These are phyloP conservation scores for Plebejus anna DNA, from an alignment of 2,888 invertebrate genomes.

Conservation along the genomic window DNA sequence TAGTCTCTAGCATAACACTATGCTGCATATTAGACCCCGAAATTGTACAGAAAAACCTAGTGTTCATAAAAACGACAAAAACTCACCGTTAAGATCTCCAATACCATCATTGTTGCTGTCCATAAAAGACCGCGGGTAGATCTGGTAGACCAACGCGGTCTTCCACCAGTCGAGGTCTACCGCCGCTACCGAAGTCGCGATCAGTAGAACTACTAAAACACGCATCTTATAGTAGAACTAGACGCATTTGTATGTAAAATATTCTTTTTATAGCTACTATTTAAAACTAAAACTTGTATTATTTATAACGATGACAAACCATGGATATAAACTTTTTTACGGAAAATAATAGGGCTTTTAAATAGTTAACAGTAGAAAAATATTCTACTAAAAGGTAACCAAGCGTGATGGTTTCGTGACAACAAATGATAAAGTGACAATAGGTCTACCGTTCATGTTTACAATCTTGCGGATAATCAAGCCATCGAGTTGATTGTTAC, in stretches of 20 bases:
- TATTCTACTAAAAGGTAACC: not conserved
- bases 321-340: no score
- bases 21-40: no score
- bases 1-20: no score
- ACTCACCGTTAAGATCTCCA: slow-evolving; percentile 86
- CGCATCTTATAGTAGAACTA: slow-evolving; percentile 32
- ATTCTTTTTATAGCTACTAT: not conserved
- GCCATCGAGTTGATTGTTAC: not conserved
- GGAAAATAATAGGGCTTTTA: no score
- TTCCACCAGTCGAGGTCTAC: slow-evolving; percentile 84
- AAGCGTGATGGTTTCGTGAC: not conserved
- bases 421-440: not conserved
- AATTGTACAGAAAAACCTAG: no score
- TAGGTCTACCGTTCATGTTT: not conserved
- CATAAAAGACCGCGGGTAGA: slow-evolving; percentile 87
- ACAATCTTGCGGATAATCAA: slow-evolving; percentile 2
- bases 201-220: slow-evolving; percentile 30
- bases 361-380: not conserved
- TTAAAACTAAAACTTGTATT: no score
- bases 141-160: slow-evolving; percentile 86
- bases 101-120: slow-evolving; percentile 87
- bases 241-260: not conserved
- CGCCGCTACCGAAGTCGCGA: slow-evolving; percentile 31
- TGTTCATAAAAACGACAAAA: not conserved
- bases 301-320: no score